These are phyloP conservation scores for Dione juno DNA, from an alignment of 2,888 invertebrate genomes.

Conservation along the genomic window DNA sequence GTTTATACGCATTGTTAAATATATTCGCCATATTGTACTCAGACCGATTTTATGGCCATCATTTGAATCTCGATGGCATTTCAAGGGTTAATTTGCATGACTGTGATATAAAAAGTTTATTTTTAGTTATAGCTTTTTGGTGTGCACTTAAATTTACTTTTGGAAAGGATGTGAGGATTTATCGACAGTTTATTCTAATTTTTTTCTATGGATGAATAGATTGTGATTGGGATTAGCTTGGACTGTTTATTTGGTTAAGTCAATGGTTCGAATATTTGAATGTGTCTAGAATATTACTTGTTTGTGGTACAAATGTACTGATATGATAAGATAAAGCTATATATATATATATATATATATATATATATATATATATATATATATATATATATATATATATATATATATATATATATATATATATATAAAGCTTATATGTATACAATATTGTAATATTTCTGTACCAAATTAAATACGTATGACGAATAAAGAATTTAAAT, in stretches of 20 bases:
- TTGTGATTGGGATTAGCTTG: not conserved
- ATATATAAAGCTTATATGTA: too few species aligned
- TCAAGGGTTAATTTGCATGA: slow-evolving; percentile 79
- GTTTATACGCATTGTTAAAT: slow-evolving; percentile 64
- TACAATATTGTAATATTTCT: too few species aligned
- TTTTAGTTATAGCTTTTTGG: slow-evolving; percentile 55
- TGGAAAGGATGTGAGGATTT: slow-evolving; percentile 19
- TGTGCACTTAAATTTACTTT: slow-evolving; percentile 29
- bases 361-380: too few species aligned
- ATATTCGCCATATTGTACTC: slow-evolving; percentile 67
- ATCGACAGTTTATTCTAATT: slow-evolving; percentile 24
- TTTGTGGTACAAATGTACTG: not conserved
- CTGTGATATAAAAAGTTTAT: slow-evolving; percentile 78
- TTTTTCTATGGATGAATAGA: slow-evolving; percentile 9
- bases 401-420: too few species aligned
- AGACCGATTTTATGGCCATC: slow-evolving; percentile 78
- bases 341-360: too few species aligned
- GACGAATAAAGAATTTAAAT: too few species aligned
- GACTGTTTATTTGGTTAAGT: slow-evolving; percentile 9
- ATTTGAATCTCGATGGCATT: slow-evolving; percentile 75
- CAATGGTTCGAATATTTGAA: not conserved
- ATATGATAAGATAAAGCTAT: not conserved
- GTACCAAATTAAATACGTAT: too few species aligned
- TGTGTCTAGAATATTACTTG: not conserved
- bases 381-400: too few species aligned